A percentile compares a stretch with the other conserved stretches of the same genome.
Evolutionary conservation across 2,113 vertebrate genomes (phyloP).

Genomic region (Hipposideros armiger): DNA sequence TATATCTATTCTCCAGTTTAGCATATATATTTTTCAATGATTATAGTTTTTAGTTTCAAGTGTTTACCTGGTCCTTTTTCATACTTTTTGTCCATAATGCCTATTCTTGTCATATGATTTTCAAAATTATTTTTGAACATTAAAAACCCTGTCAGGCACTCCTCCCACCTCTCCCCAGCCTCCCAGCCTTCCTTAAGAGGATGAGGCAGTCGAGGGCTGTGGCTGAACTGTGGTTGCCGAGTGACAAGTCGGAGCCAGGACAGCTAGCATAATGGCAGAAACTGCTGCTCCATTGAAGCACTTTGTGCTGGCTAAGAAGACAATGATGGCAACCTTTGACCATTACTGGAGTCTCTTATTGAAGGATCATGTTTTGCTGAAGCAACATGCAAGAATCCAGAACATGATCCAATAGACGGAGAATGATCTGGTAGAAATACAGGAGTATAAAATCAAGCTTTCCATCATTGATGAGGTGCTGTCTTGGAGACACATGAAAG

Average conservation of each 20-base stretch:
- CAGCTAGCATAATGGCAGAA: no score
- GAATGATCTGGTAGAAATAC: slow-evolving; percentile 92
- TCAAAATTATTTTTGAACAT: slow-evolving; percentile 15
- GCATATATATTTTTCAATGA: not conserved
- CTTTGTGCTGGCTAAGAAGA: no score
- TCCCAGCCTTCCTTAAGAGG: no score
- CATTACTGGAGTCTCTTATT: no score
- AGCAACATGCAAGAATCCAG: slow-evolving; percentile 93
- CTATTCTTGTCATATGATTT: not conserved
- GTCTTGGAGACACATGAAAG: slow-evolving; percentile 97
- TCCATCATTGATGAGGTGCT: slow-evolving; percentile 95
- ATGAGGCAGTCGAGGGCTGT: no score
- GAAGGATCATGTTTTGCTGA: not conserved
- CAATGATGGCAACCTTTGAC: no score
- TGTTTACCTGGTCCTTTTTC: not conserved
- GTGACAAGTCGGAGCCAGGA: no score
- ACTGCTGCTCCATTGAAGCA: no score
- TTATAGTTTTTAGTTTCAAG: not conserved
- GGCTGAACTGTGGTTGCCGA: no score
- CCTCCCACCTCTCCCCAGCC: no score
- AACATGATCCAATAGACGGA: slow-evolving; percentile 90
- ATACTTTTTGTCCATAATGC: not conserved
- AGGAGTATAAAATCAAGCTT: slow-evolving; percentile 91
- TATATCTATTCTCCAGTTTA: not conserved
- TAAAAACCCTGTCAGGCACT: not conserved